Evolutionary conservation across 2,113 vertebrate species (phyloP).

Genomic region (Mixornis gularis): DNA sequence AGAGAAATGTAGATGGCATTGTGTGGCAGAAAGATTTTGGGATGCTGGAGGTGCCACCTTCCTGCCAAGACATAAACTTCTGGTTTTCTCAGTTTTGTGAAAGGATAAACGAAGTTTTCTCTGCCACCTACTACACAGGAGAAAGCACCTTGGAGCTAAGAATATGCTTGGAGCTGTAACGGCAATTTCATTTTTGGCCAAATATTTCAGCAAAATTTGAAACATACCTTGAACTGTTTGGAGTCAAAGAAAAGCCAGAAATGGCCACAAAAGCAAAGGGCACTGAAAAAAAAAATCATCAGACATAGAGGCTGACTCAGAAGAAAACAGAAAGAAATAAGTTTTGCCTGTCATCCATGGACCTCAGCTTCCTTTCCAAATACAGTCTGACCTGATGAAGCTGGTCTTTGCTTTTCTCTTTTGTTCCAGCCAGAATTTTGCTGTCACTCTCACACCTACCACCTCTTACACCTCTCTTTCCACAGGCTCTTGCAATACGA

Average conservation of each 20-base stretch:
- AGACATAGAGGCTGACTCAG: background rate
- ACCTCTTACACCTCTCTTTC: background rate
- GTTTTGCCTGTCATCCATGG: background rate
- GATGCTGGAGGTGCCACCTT: background rate
- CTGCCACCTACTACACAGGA: background rate
- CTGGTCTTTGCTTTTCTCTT: background rate
- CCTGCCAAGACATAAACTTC: background rate
- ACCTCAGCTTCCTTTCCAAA: background rate
- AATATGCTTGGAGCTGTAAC: background rate
- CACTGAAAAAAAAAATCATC: background rate
- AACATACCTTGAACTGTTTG: background rate
- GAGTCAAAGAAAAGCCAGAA: background rate
- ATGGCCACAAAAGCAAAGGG: background rate
- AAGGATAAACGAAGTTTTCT: background rate
- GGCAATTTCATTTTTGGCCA: background rate
- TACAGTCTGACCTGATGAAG: background rate
- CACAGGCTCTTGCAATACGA: accelerated
- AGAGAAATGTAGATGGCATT: background rate
- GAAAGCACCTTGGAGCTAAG: background rate
- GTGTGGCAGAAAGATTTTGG: background rate
- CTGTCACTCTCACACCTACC: background rate
- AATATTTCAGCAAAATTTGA: background rate
- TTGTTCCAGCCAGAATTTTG: background rate
- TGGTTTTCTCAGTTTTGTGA: background rate
- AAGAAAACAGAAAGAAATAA: background rate